These are phyloP conservation scores for Phaonia tiefii DNA, from an alignment of 2,888 invertebrate genomes.

Conservation along the genomic window DNA sequence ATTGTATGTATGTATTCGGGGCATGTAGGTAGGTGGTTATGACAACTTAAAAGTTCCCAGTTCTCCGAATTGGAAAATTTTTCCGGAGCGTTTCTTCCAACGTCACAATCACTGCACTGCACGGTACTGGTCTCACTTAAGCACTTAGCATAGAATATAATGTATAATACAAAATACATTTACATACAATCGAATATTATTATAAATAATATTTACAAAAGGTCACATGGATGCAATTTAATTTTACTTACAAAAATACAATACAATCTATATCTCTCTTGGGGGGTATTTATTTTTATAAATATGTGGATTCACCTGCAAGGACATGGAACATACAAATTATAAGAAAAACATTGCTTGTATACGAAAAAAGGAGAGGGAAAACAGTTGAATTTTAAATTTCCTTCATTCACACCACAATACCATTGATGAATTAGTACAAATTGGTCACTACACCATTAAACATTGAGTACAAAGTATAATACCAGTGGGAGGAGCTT, in stretches of 20 bases:
- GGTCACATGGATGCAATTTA: conserved; percentile 41
- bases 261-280: conserved; percentile 15
- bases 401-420: too few relatives aligned
- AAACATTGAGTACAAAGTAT: too few relatives aligned
- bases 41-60: background rate
- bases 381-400: too few relatives aligned
- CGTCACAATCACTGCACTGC: conserved; percentile 17
- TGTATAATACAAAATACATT: conserved; percentile 25
- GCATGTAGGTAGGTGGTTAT: background rate
- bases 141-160: too few relatives aligned
- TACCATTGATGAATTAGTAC: too few relatives aligned
- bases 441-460: too few relatives aligned
- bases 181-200: conserved; percentile 15
- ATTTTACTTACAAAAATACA: conserved; percentile 40
- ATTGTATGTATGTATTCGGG: background rate
- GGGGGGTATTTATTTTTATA: conserved; percentile 69
- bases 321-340: conserved; percentile 68
- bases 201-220: conserved; percentile 63
- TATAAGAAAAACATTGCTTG: conserved; percentile 46
- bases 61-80: background rate
- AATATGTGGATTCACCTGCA: conserved; percentile 79
- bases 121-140: too few relatives aligned
- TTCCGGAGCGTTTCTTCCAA: conserved; percentile 31
- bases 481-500: too few relatives aligned
- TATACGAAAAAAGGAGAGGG: too few relatives aligned